Evolutionary conservation across 1,140 invertebrate species (phyloP), one percentile per base, ranked within the genome.

Genomic region (Lerema accius): DNA sequence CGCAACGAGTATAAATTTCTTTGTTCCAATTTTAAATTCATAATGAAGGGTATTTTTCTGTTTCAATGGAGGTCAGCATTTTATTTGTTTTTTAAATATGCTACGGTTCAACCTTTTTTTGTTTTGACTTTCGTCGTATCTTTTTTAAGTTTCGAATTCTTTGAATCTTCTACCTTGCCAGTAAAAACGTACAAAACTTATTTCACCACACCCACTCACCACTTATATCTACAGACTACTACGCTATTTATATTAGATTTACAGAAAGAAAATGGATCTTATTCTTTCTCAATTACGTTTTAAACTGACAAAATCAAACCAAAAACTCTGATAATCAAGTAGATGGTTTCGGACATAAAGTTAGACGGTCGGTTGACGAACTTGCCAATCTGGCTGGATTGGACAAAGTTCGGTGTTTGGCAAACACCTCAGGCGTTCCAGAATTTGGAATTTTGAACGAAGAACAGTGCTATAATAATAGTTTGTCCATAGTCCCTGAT

Each of bases 321-420:
- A 35, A 37, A 49, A 39, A 66, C 48, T 55, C 42, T 35, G 56
- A 55, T 63, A 73, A 73, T 69, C 66, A 69, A 69, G 68, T 69
- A 43, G 67, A 69, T 67, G 56, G 43, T 43, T 64, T 58, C 35
- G 63, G 32, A 50, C 60, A 50, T 58, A 72, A 69, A 72, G 66
- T 72, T 72, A 58, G 53, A 48, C 35, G 53, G 69, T 56, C 63
- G 60, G 65, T 61, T 64, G 66, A 63, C 63, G 63, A 65, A 68
- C 66, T 72, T 68, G 63, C 63, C 69, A 72, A 72, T 69, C 67
- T 65, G 37, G 58, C 51, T 37, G 59, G 58, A 61, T 61, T 62
- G 43, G 63, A 26, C 59, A 55, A 69, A 69, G 55, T 66, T 66
- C 37, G 49, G 63, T 64, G 55, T 72, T 72, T 72, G 56, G 48